Conservation (phyloP, 1,140 invertebrate genomes). For the Philopotamus ludificatus region DNA sequence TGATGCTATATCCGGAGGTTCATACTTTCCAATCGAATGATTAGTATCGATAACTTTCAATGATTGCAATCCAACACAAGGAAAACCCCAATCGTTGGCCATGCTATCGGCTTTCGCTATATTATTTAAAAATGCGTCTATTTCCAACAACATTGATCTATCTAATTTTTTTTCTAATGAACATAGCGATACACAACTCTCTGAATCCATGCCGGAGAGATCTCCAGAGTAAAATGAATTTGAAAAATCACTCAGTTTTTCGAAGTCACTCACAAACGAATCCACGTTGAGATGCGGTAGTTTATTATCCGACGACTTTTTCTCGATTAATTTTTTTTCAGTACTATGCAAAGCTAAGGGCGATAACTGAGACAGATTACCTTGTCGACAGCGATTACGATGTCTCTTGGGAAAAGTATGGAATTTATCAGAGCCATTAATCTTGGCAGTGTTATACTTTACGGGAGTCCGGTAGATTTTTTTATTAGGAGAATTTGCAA, state of each 20-base stretch:
- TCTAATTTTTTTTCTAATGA: constrained; percentile 53
- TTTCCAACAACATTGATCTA: constrained; percentile 54
- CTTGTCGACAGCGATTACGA: no score
- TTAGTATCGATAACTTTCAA: background rate
- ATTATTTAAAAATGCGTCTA: constrained; percentile 55
- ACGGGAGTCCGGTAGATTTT: no score
- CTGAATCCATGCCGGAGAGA: constrained; percentile 51
- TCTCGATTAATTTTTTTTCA: no score
- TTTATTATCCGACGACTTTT: no score
- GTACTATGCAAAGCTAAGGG: no score
- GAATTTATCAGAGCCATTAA: background rate
- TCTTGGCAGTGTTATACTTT: no score
- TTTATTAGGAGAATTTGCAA: background rate
- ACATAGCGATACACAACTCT: constrained; percentile 49
- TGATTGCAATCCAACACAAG: background rate
- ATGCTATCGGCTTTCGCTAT: background rate
- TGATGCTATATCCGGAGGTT: background rate
- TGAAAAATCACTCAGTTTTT: background rate
- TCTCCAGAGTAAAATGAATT: constrained; percentile 33
- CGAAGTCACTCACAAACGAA: background rate
- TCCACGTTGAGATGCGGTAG: no score
- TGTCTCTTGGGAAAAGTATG: background rate
- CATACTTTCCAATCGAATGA: no score
- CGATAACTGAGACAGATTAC: no score
- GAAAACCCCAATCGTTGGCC: background rate